Evolutionary conservation across 2,888 invertebrate genomes (phyloP).

Genomic region (Cecidostiba fungosa): DNA sequence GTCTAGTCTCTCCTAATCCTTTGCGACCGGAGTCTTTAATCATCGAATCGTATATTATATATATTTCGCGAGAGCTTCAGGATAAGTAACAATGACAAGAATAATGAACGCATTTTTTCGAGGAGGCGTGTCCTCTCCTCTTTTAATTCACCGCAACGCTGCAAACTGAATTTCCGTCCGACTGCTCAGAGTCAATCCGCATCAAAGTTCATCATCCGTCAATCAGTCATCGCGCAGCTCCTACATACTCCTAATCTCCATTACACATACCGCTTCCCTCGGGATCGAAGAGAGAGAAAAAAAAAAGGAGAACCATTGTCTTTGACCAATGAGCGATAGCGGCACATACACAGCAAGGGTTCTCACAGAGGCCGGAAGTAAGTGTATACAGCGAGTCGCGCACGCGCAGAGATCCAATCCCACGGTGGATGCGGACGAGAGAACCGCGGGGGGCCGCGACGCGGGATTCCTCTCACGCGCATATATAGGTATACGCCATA

Average conservation of each 20-base stretch:
- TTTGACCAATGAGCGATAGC: constrained; percentile 67
- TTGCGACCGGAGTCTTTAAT: constrained; percentile 61
- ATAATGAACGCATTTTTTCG: neutral
- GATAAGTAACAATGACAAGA: constrained; percentile 39
- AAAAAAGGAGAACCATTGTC: constrained; percentile 67
- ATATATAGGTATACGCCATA: neutral
- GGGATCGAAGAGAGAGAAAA: constrained; percentile 36
- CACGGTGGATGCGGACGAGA: constrained; percentile 72
- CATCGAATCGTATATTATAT: constrained; percentile 49
- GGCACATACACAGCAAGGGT: constrained; percentile 38
- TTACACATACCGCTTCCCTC: neutral
- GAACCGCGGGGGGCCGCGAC: constrained; percentile 76
- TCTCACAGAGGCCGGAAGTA: constrained; percentile 76
- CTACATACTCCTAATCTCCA: constrained; percentile 4
- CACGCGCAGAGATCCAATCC: constrained; percentile 71
- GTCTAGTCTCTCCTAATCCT: constrained; percentile 60
- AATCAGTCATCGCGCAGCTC: constrained; percentile 37
- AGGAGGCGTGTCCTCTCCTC: too few species aligned
- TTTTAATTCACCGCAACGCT: neutral
- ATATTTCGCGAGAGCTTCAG: neutral
- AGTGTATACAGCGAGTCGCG: constrained; percentile 65
- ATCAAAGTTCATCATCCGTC: constrained; percentile 47
- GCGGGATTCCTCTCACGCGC: constrained; percentile 73
- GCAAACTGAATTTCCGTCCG: constrained; percentile 8
- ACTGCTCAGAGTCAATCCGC: constrained; percentile 28